A percentile compares a stretch with the other conserved stretches of the same genome.
Evolutionary conservation across 2,888 invertebrate species (phyloP).

Genomic region (Zonitis immaculata): DNA sequence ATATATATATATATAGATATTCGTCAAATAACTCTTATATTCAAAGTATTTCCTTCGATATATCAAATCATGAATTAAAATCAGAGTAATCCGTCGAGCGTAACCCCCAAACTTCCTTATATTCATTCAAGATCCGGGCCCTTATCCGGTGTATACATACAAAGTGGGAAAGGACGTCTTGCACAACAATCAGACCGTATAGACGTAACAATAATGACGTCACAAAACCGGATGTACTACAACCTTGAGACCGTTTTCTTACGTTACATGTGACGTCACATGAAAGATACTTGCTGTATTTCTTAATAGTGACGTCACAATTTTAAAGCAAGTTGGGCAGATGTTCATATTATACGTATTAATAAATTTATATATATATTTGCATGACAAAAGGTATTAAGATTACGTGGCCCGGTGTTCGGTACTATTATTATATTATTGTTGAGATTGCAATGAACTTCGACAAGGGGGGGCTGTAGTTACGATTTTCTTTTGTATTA

Average conservation of each 20-base stretch:
- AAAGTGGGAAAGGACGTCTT: background rate
- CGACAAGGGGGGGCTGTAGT: conserved; percentile 33
- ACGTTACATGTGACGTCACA: conserved; percentile 34
- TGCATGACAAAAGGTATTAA: conserved; percentile 49
- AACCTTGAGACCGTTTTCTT: conserved; percentile 49
- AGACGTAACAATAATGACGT: conserved; percentile 37
- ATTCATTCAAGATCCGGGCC: conserved; percentile 1
- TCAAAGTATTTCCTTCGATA: no score
- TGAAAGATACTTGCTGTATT: conserved; percentile 11
- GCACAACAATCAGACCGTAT: conserved; percentile 23
- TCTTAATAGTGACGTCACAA: conserved; percentile 32
- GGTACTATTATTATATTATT: conserved; percentile 17
- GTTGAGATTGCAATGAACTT: conserved; percentile 34
- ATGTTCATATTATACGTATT: no score
- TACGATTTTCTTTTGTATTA: conserved; percentile 44
- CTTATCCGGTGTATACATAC: background rate
- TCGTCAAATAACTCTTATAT: no score
- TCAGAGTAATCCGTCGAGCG: conserved; percentile 10
- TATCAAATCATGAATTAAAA: background rate
- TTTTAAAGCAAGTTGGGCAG: conserved; percentile 37
- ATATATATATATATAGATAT: no score
- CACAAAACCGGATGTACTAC: conserved; percentile 45
- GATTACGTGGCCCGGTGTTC: conserved; percentile 46
- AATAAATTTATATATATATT: conserved; percentile 38
- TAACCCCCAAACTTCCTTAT: conserved; percentile 10